Percentiles rank a stretch among this genome's conserved stretches.
phyloP scores from a whole-genome alignment of 2,797 vertebrate genomes.

The Hypotaenidia okinawae region DNA sequence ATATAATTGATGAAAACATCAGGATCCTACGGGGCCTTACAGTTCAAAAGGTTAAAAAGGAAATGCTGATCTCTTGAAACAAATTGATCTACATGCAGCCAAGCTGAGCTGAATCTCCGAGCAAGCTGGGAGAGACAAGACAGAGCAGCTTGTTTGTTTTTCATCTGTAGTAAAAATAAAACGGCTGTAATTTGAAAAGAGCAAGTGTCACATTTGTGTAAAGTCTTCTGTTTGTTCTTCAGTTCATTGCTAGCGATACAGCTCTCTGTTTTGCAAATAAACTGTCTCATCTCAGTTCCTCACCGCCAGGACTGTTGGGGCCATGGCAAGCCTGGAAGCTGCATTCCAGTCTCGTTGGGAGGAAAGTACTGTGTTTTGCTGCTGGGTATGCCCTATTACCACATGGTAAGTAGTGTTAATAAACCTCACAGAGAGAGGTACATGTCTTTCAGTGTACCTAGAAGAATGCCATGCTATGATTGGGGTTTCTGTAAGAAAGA shows the following conservation, averaged over 20 bases:
- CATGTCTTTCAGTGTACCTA: neutral
- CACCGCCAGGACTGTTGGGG: neutral
- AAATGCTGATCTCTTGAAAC: constrained; percentile 56
- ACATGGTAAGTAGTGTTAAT: neutral
- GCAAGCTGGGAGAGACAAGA: constrained; percentile 42
- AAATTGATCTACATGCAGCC: constrained; percentile 44
- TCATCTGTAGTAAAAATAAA: constrained; percentile 54
- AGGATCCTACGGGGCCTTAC: constrained; percentile 31
- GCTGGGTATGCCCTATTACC: neutral
- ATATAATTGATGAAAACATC: constrained; percentile 71
- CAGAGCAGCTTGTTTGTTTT: constrained; percentile 57
- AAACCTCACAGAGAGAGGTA: neutral
- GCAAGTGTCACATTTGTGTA: constrained; percentile 49
- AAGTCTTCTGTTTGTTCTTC: constrained; percentile 52
- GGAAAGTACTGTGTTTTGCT: neutral
- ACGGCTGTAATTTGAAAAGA: constrained; percentile 45
- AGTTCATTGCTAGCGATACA: constrained; percentile 23
- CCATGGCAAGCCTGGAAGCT: neutral
- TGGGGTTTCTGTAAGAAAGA: neutral
- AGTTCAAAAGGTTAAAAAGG: constrained; percentile 54
- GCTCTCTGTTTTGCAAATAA: constrained; percentile 45
- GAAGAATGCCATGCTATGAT: neutral
- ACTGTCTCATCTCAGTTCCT: constrained; percentile 4
- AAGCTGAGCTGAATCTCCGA: constrained; percentile 42
- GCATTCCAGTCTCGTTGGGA: neutral